Conservation (phyloP, 1,140 invertebrate genomes). For the Achatina immaculata region DNA sequence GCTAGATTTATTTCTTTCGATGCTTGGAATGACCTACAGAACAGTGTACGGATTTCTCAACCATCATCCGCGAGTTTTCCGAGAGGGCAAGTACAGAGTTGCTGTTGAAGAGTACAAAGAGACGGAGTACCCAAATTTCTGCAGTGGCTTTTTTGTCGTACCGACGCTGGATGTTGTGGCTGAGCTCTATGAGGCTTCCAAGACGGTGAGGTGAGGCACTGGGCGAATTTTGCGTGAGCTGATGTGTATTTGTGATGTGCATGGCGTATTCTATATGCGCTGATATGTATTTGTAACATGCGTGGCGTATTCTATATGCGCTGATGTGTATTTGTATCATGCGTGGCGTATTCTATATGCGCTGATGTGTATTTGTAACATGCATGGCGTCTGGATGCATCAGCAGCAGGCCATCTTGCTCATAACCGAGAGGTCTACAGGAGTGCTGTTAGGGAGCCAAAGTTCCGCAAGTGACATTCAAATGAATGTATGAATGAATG, state of each 20-base stretch:
- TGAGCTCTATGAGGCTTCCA: conserved; percentile 61
- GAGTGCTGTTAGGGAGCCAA: too few relatives aligned
- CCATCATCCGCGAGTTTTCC: conserved; percentile 14
- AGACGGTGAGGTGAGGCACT: conserved; percentile 14
- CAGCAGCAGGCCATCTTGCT: too few relatives aligned
- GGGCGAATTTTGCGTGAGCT: background rate
- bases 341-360: background rate
- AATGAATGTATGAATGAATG: background rate
- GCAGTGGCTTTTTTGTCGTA: conserved; percentile 51
- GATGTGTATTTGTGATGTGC: background rate
- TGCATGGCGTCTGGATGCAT: too few relatives aligned
- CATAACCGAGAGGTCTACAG: too few relatives aligned
- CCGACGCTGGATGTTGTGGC: conserved; percentile 46
- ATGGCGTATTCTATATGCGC: background rate
- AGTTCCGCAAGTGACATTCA: background rate
- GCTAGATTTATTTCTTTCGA: too few relatives aligned
- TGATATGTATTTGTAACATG: background rate
- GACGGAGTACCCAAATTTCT: conserved; percentile 40
- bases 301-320: background rate
- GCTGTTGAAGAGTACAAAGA: conserved; percentile 20
- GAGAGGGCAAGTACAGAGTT: conserved; percentile 29
- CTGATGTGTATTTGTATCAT: background rate
- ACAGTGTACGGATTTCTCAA: conserved; percentile 31
- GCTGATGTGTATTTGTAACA: background rate
- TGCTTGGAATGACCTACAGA: too few relatives aligned